Percentiles rank a stretch among this genome's conserved stretches.
These are phyloP conservation scores for Netelia melanura DNA, from an alignment of 2,888 invertebrate genomes.

Conservation along the genomic window DNA sequence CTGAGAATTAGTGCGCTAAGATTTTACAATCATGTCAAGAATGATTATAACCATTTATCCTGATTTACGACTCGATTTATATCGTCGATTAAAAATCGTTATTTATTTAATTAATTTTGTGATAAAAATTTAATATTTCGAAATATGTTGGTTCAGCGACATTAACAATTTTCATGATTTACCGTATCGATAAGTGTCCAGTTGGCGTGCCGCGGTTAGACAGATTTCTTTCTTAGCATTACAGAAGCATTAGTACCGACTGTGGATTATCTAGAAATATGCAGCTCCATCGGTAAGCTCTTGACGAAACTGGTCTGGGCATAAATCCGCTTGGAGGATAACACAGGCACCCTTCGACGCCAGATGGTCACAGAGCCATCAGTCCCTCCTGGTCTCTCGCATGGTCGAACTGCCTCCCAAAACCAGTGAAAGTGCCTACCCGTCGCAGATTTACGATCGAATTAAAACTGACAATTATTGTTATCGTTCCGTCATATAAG, in stretches of 20 bases:
- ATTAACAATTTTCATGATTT: background rate
- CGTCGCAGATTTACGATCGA: constrained; percentile 81
- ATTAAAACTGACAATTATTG: constrained; percentile 85
- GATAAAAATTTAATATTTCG: background rate
- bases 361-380: constrained; percentile 79
- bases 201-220: background rate
- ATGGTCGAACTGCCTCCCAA: constrained; percentile 60
- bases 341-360: constrained; percentile 69
- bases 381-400: constrained; percentile 28
- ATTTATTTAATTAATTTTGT: background rate
- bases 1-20: background rate
- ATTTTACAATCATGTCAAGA: background rate
- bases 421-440: constrained; percentile 77
- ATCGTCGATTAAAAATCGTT: constrained; percentile 4
- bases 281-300: constrained; percentile 66
- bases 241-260: constrained; percentile 62
- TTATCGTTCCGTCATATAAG: constrained; percentile 84
- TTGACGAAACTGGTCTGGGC: constrained; percentile 23
- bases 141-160: background rate
- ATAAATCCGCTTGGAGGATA: constrained; percentile 60
- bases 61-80: background rate
- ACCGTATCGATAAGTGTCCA: background rate
- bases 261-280: constrained; percentile 39
- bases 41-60: background rate
- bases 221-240: constrained; percentile 6